Percentiles rank a stretch among this genome's conserved stretches.
Evolutionary conservation across 92 coral and sea anemone species (phyloP).

Genomic region (Heteractis magnifica): DNA sequence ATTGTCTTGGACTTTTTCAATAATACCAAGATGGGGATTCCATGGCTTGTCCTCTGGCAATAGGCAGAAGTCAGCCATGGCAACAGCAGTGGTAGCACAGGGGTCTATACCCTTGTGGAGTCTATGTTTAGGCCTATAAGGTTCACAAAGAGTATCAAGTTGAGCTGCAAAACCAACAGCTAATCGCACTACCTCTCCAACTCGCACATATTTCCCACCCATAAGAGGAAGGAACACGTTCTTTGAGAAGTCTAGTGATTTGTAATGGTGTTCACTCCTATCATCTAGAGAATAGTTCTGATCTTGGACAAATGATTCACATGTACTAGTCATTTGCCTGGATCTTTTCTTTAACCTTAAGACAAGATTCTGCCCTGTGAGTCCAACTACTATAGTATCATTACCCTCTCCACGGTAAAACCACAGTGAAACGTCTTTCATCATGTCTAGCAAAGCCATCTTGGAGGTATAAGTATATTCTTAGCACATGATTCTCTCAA

Average conservation of each 20-base stretch:
- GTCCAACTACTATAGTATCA: constrained; percentile 77
- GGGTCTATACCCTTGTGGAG: constrained; percentile 68
- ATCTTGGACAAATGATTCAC: not conserved
- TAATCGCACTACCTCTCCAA: constrained; percentile 58
- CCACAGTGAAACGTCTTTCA: constrained; percentile 52
- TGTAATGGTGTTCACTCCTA: not conserved
- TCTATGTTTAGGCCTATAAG: constrained; percentile 68
- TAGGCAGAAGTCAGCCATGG: constrained; percentile 88
- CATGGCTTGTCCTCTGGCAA: constrained; percentile 31
- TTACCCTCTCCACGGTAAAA: constrained; percentile 93
- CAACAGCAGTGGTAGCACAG: constrained; percentile 53
- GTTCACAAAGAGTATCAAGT: constrained; percentile 54
- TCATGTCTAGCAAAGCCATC: not conserved
- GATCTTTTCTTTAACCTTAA: constrained; percentile 74
- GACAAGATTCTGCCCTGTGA: constrained; percentile 45
- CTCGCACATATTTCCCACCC: constrained; percentile 66
- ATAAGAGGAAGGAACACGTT: constrained; percentile 66
- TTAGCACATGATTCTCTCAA: no score
- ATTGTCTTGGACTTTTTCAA: not conserved
- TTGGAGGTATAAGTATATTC: not conserved
- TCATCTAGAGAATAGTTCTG: not conserved
- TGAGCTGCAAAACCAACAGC: constrained; percentile 61
- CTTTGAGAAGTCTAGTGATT: constrained; percentile 53
- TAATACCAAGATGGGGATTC: not conserved
- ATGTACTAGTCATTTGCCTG: not conserved